Base-by-base conservation (phyloP, 2,888 invertebrate genomes). In the Zygaena filipendulae region DNA sequence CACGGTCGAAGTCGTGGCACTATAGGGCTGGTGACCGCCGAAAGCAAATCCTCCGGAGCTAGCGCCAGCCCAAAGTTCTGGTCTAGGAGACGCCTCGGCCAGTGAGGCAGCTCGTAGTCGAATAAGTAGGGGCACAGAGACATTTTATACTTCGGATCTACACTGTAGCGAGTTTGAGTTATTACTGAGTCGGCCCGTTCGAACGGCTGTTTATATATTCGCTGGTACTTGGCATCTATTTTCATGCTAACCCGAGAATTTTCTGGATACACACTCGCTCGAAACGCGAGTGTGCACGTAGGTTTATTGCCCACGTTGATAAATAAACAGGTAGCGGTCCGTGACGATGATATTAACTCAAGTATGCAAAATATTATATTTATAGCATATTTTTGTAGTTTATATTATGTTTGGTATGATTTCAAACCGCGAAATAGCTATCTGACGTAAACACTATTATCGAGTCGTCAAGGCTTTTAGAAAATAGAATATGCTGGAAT, bases 51-150 rank as follows among this genome's bases (percentile, higher is more conserved):
- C 23, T 71, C 67, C 4, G 74, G 66, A 4, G 68, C 67, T 9
- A 82, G 39, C 0, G 72, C 56, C 1, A 75, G 48, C 0, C 82
- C 72, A 29, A 74, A 72, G 32, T 62, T 69, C 39, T 82, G 81
- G 32, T 81, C 62, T 2, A 77, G 49, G 2, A 80, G 59, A 3
- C 75, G 53, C 11, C 51, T 48, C 0, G 72, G 75, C 51, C 75
- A 77, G 13, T 63, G 51, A 0, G 62, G 63, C 7, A 52, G 14
- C 11, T 60, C 55, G 48, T 67, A 68, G 36, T 77, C 68, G 27
- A 64, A 58, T 34, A 75, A 57, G 23, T 59, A 67, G 3, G 70
- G 69, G 3, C 53, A 40, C 9, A 69, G 40, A 38, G 74, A 62
- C 75, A 74, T 74, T 45, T 45, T 49, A 8, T 18, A n/a, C n/a